Conservation (phyloP, 64 coral and sea anemone genomes). For the Acropora yongei region DNA sequence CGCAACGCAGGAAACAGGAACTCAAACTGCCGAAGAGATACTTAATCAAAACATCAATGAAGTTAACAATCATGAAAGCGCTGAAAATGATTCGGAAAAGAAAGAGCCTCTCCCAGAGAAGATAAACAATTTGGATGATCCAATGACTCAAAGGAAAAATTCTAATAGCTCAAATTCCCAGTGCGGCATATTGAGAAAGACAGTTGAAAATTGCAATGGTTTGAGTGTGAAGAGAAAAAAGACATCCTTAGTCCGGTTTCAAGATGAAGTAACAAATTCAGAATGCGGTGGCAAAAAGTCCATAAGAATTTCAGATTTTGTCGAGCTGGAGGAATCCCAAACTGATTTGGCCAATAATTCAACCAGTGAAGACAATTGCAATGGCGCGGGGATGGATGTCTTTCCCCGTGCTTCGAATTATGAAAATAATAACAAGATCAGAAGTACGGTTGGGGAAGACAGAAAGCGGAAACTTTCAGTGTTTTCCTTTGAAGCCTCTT, state of each 20-base stretch:
- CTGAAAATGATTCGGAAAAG: not conserved
- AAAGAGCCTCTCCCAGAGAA: not conserved
- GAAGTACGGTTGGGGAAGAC: not conserved
- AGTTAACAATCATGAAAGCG: not conserved
- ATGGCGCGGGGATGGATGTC: not conserved
- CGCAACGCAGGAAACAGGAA: not conserved
- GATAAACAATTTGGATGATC: not conserved
- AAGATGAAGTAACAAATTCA: not conserved
- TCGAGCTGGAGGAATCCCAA: not conserved
- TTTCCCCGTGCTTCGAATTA: not conserved
- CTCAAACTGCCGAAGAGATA: not conserved
- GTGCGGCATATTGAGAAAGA: slow-evolving; percentile 55
- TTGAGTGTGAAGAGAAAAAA: slow-evolving; percentile 1
- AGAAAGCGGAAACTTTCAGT: slow-evolving; percentile 67
- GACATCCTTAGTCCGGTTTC: slow-evolving; percentile 19
- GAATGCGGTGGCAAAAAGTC: not conserved
- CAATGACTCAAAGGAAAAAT: slow-evolving; percentile 31
- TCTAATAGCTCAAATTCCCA: slow-evolving; percentile 2
- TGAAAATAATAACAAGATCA: not conserved
- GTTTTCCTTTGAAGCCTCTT: slow-evolving; percentile 33
- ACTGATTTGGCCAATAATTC: not conserved
- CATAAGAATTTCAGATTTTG: not conserved
- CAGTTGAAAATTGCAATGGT: not conserved
- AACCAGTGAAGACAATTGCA: not conserved
- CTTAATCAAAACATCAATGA: not conserved